Conservation (phyloP, 2,113 vertebrate species). For the Cricetomys ansorgei region DNA sequence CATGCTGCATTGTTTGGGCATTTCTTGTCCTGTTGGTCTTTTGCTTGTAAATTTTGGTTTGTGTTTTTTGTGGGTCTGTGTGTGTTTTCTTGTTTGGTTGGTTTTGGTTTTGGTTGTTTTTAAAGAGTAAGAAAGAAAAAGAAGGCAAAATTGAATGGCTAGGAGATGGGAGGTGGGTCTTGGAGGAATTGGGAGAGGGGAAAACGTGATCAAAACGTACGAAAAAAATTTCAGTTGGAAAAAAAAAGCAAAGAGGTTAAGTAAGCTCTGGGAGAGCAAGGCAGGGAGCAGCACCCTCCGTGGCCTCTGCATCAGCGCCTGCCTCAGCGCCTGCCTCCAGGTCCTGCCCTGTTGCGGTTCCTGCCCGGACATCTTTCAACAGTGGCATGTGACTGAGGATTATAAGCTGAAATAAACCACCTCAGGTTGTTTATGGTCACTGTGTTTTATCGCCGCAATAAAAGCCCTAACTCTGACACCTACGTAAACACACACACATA, state of each 20-base stretch:
- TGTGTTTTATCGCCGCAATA: not conserved
- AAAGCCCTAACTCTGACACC: not conserved
- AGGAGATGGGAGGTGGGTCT: not conserved
- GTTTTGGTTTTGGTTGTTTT: not conserved
- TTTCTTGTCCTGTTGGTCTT: not conserved
- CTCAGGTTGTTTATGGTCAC: not conserved
- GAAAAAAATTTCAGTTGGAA: not conserved
- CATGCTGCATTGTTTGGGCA: not conserved
- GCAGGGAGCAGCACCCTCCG: not conserved
- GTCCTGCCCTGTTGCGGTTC: not conserved
- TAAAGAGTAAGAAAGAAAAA: not conserved
- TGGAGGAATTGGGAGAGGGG: not conserved
- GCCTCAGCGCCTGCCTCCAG: not conserved
- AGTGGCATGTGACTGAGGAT: not conserved
- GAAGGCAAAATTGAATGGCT: no score
- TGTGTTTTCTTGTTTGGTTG: not conserved
- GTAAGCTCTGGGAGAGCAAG: not conserved
- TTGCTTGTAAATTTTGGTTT: not conserved
- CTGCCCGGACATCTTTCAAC: no score
- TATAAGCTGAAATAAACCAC: not conserved
- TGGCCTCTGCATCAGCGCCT: not conserved
- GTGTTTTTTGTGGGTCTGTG: not conserved
- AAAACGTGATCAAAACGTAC: not conserved
- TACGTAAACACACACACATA: not conserved
- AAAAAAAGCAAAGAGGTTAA: not conserved